Evolutionary conservation across 1,140 invertebrate species (phyloP), one percentile per base, ranked within the genome.

Genomic region (Eumeta japonica): DNA sequence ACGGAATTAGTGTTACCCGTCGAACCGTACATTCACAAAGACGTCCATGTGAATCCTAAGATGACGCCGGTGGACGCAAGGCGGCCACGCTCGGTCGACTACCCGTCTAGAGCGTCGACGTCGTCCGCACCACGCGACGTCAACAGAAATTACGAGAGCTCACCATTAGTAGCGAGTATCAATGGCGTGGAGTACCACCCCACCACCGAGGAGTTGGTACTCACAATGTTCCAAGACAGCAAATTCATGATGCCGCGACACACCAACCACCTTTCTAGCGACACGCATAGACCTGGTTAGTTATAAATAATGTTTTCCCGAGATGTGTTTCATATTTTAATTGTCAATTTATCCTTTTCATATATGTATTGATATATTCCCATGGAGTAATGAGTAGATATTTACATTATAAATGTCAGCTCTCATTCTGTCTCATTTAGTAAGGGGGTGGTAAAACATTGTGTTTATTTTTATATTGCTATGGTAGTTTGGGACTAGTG

Each of bases 1-100:
- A 64, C 67, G 44, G 58, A 68, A 33, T 45, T 45, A 13, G 55
- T 55, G 36, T 52, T 50, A 36, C 45, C 62, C 3, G 48, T 47
- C 9, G 65, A 66, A 39, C 57, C 59, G 11, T 68, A 66, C 30
- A 70, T 72, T 10, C 72, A 76, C 38, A 77, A 77, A 41, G 75
- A 77, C 37, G 74, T 77, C 19, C 75, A 77, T 35, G 64, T 77
- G 0, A 77, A 77, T 41, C 75, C 75, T 10, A 76, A 76, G 42
- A 77, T 77, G 75, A 77, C 75, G 3, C 65, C 67, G 0, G 64
- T 70, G 11, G 70, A 72, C 35, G 41, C 48, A 1, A 42, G 66
- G 13, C 41, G 70, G 24, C 70, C 70, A n/a, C 48, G 62, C 0
- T 71, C 68, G 0, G 66, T 70, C 3, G 70, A 74, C 33, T 66